Conservation (phyloP, 1,140 invertebrate species). For the Popillia japonica region DNA sequence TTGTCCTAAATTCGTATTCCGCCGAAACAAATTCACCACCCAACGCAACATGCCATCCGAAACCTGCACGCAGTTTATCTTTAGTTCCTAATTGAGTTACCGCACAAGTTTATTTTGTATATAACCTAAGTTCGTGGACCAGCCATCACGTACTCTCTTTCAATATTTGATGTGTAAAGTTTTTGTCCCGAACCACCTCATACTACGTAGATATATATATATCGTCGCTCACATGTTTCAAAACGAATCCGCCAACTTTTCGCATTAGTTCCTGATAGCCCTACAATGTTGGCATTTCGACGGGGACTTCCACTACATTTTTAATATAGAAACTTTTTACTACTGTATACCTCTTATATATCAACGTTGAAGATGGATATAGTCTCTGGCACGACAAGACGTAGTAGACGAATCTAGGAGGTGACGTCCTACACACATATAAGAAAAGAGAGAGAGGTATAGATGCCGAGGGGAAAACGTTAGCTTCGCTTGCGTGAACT, state of each 20-base stretch:
- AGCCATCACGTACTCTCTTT: neutral
- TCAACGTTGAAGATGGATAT: neutral
- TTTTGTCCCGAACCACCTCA: neutral
- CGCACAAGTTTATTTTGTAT: neutral
- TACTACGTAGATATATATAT: neutral
- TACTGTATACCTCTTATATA: neutral
- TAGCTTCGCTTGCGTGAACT: neutral
- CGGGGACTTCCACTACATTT: conserved; percentile 2
- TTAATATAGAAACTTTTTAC: conserved; percentile 13
- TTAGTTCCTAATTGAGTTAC: neutral
- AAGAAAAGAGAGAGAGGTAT: neutral
- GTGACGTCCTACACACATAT: neutral
- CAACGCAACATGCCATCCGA: too few species aligned
- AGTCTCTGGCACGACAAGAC: neutral
- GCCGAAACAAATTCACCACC: too few species aligned
- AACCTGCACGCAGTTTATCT: too few species aligned
- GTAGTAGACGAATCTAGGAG: neutral
- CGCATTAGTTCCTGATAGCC: neutral
- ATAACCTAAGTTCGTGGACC: neutral
- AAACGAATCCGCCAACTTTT: neutral
- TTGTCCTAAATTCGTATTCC: too few species aligned
- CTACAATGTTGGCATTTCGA: conserved; percentile 1
- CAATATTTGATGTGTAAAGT: conserved; percentile 6
- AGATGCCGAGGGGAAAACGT: neutral
- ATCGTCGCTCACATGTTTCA: neutral